Conservation (phyloP, 2,888 invertebrate species). For the Baccha elongata region DNA sequence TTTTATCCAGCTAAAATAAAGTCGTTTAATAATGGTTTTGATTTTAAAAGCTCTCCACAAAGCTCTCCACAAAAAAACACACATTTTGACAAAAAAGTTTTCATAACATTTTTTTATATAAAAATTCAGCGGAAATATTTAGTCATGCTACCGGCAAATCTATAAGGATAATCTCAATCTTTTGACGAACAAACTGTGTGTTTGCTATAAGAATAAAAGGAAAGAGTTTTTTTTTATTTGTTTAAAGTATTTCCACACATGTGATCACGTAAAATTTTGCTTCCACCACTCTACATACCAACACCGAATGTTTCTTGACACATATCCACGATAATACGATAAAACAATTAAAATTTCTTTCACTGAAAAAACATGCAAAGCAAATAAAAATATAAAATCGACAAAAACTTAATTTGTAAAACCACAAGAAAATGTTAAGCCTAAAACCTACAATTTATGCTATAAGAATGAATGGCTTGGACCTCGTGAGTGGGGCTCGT, state of each 20-base stretch:
- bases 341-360: slow-evolving; percentile 41
- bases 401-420: neutral
- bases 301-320: slow-evolving; percentile 35
- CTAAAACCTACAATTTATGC: slow-evolving; percentile 11
- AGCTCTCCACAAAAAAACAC: too few relatives aligned
- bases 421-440: slow-evolving; percentile 23
- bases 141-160: neutral
- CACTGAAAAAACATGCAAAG: slow-evolving; percentile 34
- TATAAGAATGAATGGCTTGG: slow-evolving; percentile 10
- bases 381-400: slow-evolving; percentile 14
- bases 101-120: too few relatives aligned
- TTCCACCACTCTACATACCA: neutral
- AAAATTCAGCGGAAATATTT: slow-evolving; percentile 7
- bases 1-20: too few relatives aligned
- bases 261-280: slow-evolving; percentile 5
- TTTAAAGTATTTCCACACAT: neutral
- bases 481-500: slow-evolving; percentile 44
- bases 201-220: too few relatives aligned
- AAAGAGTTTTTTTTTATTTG: neutral
- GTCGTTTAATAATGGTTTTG: too few relatives aligned
- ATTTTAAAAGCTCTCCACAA: too few relatives aligned
- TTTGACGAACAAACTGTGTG: slow-evolving; percentile 3
- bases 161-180: too few relatives aligned
- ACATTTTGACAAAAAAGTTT: too few relatives aligned
- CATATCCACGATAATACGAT: neutral